These are phyloP conservation scores for Furnarius figulus DNA, from an alignment of 2,113 vertebrate species.

Conservation along the genomic window DNA sequence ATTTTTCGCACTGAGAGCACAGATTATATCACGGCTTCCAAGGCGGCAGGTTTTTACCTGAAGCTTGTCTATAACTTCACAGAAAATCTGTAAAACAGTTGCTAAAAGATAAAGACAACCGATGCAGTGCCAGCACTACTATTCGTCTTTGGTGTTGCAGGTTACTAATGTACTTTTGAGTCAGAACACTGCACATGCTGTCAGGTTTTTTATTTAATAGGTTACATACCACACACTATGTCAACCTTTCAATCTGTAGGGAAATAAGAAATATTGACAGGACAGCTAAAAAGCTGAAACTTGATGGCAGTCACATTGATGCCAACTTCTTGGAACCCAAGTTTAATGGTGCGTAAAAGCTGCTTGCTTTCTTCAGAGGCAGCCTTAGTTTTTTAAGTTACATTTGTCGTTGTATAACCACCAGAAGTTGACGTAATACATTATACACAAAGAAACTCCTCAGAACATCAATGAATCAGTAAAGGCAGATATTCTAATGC, in stretches of 20 bases:
- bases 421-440: neutral
- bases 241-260: neutral
- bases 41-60: neutral
- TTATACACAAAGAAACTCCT: neutral
- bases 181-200: neutral
- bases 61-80: neutral
- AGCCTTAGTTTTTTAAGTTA: neutral
- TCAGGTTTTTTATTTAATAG: neutral
- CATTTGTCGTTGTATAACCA: neutral
- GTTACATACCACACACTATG: neutral
- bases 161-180: neutral
- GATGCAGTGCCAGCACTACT: neutral
- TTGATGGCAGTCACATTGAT: neutral
- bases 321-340: neutral
- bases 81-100: neutral
- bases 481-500: neutral
- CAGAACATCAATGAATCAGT: neutral
- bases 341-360: neutral
- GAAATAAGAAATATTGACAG: neutral
- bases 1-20: neutral
- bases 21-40: neutral
- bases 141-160: neutral
- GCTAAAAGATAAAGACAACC: neutral
- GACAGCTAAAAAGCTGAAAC: neutral
- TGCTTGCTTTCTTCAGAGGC: neutral